A percentile compares a stretch with the other conserved stretches of the same genome.
phyloP scores from a whole-genome alignment of 2,113 vertebrate species.

The Crotalus viridis region DNA sequence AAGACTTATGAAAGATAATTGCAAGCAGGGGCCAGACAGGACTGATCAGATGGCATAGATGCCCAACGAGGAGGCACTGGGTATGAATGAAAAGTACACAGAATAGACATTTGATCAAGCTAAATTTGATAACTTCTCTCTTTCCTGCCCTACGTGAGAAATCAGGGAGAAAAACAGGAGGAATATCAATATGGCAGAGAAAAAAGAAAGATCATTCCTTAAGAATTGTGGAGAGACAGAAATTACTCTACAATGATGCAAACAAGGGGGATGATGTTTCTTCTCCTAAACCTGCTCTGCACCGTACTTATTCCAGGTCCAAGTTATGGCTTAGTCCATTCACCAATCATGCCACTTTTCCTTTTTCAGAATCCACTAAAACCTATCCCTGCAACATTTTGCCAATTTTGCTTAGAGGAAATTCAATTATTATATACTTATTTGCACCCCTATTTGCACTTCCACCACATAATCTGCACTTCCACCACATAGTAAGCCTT shows the following conservation, averaged over 20 bases:
- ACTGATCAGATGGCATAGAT: background rate
- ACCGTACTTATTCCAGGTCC: background rate
- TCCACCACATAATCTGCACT: background rate
- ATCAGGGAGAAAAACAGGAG: background rate
- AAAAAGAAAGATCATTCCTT: background rate
- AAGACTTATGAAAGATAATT: background rate
- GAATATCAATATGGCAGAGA: background rate
- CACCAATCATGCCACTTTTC: background rate
- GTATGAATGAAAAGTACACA: background rate
- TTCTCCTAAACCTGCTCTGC: background rate
- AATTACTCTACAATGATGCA: background rate
- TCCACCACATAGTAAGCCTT: background rate
- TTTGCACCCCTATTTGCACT: too few species aligned
- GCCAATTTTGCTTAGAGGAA: background rate
- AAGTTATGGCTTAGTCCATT: background rate
- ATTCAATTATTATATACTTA: background rate
- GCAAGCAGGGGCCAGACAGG: background rate
- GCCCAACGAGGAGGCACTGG: background rate
- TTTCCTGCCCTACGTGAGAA: background rate
- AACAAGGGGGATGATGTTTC: background rate
- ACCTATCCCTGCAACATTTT: background rate
- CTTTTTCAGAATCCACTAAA: background rate
- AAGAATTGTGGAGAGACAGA: background rate
- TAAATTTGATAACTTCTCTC: background rate
- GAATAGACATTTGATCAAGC: background rate